phyloP scores from a whole-genome alignment of 2,888 invertebrate species.

The Hirtodrosophila cameraria region DNA sequence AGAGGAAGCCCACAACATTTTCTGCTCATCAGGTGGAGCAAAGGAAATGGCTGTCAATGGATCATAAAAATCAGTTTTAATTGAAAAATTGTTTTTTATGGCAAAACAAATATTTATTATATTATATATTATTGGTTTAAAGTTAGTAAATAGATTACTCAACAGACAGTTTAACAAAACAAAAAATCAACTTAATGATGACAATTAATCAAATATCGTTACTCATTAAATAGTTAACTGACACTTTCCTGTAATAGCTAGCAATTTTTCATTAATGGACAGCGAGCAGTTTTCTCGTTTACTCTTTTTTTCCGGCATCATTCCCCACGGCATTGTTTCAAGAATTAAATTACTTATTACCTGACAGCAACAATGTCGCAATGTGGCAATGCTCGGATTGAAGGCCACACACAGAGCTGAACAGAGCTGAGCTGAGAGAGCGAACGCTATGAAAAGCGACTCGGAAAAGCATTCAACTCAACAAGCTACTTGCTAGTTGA shows the following conservation, averaged over 20 bases:
- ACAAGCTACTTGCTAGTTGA: constrained; percentile 61
- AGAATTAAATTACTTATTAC: constrained; percentile 40
- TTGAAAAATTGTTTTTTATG: too few species aligned
- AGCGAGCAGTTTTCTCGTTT: background rate
- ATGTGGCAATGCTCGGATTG: constrained; percentile 59
- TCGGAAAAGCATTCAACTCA: constrained; percentile 65
- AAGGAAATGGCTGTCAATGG: constrained; percentile 37
- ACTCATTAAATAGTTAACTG: background rate
- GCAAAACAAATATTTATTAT: too few species aligned
- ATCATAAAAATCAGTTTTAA: constrained; percentile 6
- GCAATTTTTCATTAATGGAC: background rate
- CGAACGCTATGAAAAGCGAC: constrained; percentile 38
- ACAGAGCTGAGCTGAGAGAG: constrained; percentile 3
- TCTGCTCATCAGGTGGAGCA: constrained; percentile 50
- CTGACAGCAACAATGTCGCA: constrained; percentile 48
- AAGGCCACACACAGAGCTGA: constrained; percentile 43
- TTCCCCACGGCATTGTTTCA: constrained; percentile 13
- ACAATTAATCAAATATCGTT: too few species aligned
- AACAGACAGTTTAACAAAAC: too few species aligned
- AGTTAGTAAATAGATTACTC: too few species aligned
- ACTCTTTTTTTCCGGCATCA: background rate
- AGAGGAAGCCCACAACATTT: constrained; percentile 42
- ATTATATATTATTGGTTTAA: too few species aligned
- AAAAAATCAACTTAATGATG: too few species aligned
- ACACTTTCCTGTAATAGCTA: background rate